These are phyloP conservation scores for Psilopogon haemacephalus DNA, from an alignment of 2,113 vertebrate species.

Conservation along the genomic window DNA sequence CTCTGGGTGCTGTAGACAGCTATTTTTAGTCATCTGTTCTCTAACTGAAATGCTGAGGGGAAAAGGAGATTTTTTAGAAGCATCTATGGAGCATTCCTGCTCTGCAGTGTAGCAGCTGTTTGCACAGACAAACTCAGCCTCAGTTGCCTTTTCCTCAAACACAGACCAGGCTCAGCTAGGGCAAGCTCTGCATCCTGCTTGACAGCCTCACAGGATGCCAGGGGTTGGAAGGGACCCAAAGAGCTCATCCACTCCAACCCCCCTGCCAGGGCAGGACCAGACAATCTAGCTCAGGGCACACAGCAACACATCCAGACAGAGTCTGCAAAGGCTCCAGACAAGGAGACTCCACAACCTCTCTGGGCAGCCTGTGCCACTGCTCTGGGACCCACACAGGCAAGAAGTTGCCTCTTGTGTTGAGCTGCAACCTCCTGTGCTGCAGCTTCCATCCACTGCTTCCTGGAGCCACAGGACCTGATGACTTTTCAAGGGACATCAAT, in stretches of 20 bases:
- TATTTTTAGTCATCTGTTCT: slow-evolving; percentile 28
- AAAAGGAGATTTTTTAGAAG: slow-evolving; percentile 6
- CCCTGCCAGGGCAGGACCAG: no score
- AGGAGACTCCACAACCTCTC: no score
- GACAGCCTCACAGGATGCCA: no score
- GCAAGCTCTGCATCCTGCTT: background rate
- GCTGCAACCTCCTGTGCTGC: no score
- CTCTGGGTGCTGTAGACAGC: background rate
- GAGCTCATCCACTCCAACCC: no score
- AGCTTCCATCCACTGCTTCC: background rate
- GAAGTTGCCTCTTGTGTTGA: no score
- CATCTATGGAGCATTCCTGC: background rate
- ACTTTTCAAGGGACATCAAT: background rate
- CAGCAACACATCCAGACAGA: no score
- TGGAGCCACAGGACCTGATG: background rate
- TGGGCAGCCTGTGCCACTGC: no score
- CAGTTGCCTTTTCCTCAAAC: background rate
- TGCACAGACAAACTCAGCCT: background rate
- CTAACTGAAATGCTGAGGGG: background rate
- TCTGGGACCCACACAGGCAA: no score
- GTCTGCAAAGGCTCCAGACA: no score
- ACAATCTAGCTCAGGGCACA: no score
- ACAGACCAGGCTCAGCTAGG: background rate
- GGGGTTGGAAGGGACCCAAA: no score
- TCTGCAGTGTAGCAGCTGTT: background rate